Evolutionary conservation across 1,140 invertebrate genomes (phyloP), one percentile per base, ranked within the genome.

Genomic region (Goniozus legneri): DNA sequence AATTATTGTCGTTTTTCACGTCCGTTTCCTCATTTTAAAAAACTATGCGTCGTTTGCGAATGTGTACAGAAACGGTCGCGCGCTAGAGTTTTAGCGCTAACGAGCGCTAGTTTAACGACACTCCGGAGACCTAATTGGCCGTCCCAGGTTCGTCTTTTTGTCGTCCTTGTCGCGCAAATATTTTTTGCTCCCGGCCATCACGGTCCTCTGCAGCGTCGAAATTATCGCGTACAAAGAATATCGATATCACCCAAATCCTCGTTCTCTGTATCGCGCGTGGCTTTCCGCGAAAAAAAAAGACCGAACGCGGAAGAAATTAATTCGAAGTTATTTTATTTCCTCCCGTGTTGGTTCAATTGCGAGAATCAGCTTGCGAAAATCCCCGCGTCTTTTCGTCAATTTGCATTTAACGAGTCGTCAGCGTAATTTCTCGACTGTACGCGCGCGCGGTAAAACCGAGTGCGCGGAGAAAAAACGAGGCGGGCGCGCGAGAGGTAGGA

Each of bases 1-100:
- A 46, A 22, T 53, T 58, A 62, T 63, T 54, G 53, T 54, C 58
- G 50, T 59, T 62, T 61, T 62, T 63, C 56, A 61, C 58, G 53
- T 58, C 50, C 43, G 47, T 63, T 61, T 59, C 42, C 51, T 54
- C 47, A 34, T 44, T 58, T 57, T 33, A 34, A 53, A 36, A 42
- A 36, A 32, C n/a, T 4, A 13, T 13, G n/a, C 8, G n/a, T n/a
- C n/a, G n/a, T n/a, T n/a, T n/a, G n/a, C n/a, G n/a, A n/a, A n/a
- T n/a, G n/a, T n/a, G n/a, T n/a, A n/a, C n/a, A n/a, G n/a, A n/a
- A n/a, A n/a, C n/a, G n/a, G n/a, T n/a, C n/a, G 22, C 50, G 52
- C 13, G 50, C 53, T 42, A 53, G 50, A 57, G n/a, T 58, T 58
- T 58, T 53, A 57, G 27, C 54, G 38, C 36, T 56, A 58, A 57